phyloP scores from a whole-genome alignment of 2,797 vertebrate genomes.

The Galagoides demidoff region DNA sequence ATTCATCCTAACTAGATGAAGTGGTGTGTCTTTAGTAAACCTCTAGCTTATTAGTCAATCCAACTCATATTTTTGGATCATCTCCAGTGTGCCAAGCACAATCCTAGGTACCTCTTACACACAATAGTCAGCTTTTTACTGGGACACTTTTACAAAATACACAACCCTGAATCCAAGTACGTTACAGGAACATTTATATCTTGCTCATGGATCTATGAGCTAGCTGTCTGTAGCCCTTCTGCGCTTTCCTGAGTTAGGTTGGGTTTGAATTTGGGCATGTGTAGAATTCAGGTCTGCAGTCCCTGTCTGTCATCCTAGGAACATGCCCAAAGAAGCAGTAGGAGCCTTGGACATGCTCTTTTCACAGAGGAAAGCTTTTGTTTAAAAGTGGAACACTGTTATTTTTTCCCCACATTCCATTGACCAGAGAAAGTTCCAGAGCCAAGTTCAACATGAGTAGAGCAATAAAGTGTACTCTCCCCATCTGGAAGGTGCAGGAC shows the following conservation, averaged over 20 bases:
- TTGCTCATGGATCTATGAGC: background rate
- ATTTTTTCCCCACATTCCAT: background rate
- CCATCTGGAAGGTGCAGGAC: background rate
- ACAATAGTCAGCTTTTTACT: background rate
- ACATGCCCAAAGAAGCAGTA: background rate
- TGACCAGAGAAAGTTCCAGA: background rate
- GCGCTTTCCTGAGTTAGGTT: background rate
- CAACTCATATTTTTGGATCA: background rate
- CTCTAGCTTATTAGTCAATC: background rate
- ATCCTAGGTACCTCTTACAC: background rate
- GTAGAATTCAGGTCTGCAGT: background rate
- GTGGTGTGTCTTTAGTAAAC: background rate
- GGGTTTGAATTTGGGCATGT: background rate
- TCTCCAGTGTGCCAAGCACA: background rate
- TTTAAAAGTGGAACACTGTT: background rate
- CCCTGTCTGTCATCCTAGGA: background rate
- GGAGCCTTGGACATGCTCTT: background rate
- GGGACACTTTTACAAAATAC: background rate
- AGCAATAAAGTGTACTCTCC: background rate
- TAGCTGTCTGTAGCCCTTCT: background rate
- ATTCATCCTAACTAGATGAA: background rate
- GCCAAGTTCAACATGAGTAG: background rate
- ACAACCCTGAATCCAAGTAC: background rate
- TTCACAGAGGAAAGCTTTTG: background rate
- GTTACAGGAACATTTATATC: background rate